phyloP scores from a whole-genome alignment of 2,888 invertebrate species.

The Thalpophila matura region DNA sequence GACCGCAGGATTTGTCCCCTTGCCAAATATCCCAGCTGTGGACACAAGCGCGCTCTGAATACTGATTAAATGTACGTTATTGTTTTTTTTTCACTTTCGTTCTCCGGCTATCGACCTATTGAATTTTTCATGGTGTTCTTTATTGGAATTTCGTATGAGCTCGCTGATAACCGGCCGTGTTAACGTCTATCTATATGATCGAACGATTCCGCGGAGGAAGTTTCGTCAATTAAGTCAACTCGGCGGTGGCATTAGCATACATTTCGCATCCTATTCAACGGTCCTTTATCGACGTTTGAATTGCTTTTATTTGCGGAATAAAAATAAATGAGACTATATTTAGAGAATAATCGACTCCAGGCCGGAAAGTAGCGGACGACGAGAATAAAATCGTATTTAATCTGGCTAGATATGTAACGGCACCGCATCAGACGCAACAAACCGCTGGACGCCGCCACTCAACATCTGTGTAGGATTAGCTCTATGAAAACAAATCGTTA shows the following conservation, averaged over 20 bases:
- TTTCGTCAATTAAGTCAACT: slow-evolving; percentile 82
- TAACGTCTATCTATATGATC: slow-evolving; percentile 81
- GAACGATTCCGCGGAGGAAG: slow-evolving; percentile 81
- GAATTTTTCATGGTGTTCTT: slow-evolving; percentile 87
- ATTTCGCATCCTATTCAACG: slow-evolving; percentile 82
- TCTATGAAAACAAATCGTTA: slow-evolving; percentile 65
- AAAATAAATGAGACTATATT: slow-evolving; percentile 83
- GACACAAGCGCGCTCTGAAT: slow-evolving; percentile 84
- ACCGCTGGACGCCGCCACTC: slow-evolving; percentile 32
- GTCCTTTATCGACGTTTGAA: slow-evolving; percentile 80
- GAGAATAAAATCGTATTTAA: slow-evolving; percentile 63
- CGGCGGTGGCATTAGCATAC: slow-evolving; percentile 82
- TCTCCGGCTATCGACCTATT: slow-evolving; percentile 81
- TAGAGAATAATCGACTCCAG: slow-evolving; percentile 67
- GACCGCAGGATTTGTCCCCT: slow-evolving; percentile 77
- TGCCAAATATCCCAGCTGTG: slow-evolving; percentile 88
- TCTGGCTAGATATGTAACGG: slow-evolving; percentile 41
- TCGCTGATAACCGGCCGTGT: slow-evolving; percentile 72
- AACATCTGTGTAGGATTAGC: slow-evolving; percentile 60
- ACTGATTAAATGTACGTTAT: slow-evolving; percentile 87
- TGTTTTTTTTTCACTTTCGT: slow-evolving; percentile 87
- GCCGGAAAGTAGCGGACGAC: slow-evolving; percentile 56
- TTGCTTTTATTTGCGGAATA: slow-evolving; percentile 83
- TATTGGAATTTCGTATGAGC: slow-evolving; percentile 82
- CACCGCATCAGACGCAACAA: slow-evolving; percentile 21